Evolutionary conservation across 2,888 invertebrate species (phyloP), one percentile per base, ranked within the genome.

Genomic region (Liodrosophila aerea): DNA sequence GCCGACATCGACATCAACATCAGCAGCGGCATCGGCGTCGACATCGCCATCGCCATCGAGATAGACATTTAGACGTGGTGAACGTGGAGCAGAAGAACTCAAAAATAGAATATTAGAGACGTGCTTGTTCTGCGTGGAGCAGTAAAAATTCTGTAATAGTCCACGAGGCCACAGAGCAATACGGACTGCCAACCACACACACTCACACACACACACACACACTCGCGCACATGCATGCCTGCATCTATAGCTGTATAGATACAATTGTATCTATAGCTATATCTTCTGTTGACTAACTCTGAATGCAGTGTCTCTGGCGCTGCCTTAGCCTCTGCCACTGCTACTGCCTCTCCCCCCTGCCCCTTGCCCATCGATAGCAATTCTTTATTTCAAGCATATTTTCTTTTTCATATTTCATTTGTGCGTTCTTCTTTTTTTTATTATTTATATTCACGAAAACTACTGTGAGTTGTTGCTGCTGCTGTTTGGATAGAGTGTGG

Each of bases 61-160:
- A 34, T 40, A 33, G 57, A 40, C 50, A 31, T 41, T 34, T 36
- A 30, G 33, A 34, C 45, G 51, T 29, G 16, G 34, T 33, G 46
- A 50, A 56, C 59, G 65, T 62, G 61, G 52, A 63, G 22, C 29
- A 13, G 22, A 22, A 41, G 67, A 67, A 70, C 82, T 78, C 84
- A 81, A 74, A 78, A 78, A 78, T 84, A 81, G 84, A 78, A 39
- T 81, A 70, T 78, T 84, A 64, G 78, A 77, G 75, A 77, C 84
- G 74, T 73, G 76, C 53, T 71, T 44, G 51, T 36, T 22, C 51
- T 37, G 36, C 50, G 61, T 50, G 47, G 56, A 61, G 50, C 62
- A 66, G 62, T 67, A 67, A 75, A 75, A 76, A 73, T 76, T 57
- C 74, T 78, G 78, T 84, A 78, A 84, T 64, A 60, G 74, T 69